Evolutionary conservation across 2,888 invertebrate species (phyloP).

Genomic region (Lycocerus yunnanus): DNA sequence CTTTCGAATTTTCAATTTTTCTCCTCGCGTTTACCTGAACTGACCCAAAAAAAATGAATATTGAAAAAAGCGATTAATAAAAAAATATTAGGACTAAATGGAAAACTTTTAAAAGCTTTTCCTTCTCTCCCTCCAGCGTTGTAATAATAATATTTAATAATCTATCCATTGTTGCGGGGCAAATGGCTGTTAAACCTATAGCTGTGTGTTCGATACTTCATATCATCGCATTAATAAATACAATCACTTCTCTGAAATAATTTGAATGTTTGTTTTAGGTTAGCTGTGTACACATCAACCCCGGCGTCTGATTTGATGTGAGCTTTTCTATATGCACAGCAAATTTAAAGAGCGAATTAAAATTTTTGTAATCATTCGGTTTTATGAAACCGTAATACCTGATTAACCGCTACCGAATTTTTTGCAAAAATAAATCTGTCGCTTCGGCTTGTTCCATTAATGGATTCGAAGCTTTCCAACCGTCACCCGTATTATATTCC

Average conservation of each 20-base stretch:
- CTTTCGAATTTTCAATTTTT: neutral
- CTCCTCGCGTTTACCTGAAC: neutral
- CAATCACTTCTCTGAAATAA: conserved; percentile 52
- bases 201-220: conserved; percentile 36
- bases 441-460: neutral
- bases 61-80: neutral
- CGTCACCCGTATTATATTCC: neutral
- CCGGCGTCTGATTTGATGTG: conserved; percentile 18
- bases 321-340: neutral
- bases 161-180: conserved; percentile 32
- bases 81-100: neutral
- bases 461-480: neutral
- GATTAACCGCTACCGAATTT: neutral
- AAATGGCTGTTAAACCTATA: conserved; percentile 38
- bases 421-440: neutral
- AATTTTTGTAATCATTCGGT: neutral
- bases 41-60: neutral
- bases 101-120: neutral
- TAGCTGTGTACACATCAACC: conserved; percentile 38
- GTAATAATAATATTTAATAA: conserved; percentile 35
- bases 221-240: conserved; percentile 46
- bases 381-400: neutral
- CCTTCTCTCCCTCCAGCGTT: neutral
- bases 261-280: conserved; percentile 56
- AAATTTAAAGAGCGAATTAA: conserved; percentile 3